Percentiles rank a stretch among this genome's conserved stretches.
These are phyloP conservation scores for Drosophila histrio DNA, from an alignment of 2,888 invertebrate genomes.

Conservation along the genomic window DNA sequence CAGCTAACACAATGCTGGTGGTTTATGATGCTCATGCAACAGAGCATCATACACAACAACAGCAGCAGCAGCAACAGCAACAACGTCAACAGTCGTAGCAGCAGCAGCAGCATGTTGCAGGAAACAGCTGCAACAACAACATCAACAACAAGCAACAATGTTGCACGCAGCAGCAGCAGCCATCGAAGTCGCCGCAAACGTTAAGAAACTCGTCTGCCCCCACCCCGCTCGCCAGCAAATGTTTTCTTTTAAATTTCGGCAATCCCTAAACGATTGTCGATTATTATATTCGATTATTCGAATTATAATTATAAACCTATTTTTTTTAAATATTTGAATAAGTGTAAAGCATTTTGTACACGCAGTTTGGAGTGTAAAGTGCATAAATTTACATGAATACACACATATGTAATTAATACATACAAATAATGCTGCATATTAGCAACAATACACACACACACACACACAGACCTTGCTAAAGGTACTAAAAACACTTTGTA, in stretches of 20 bases:
- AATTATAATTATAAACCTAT: slow-evolving; percentile 28
- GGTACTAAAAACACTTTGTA: slow-evolving; percentile 27
- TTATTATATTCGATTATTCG: slow-evolving; percentile 24
- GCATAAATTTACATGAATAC: slow-evolving; percentile 27
- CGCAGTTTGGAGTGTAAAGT: slow-evolving; percentile 59
- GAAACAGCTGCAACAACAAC: slow-evolving; percentile 2
- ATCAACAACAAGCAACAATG: slow-evolving; percentile 9
- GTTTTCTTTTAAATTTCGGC: slow-evolving; percentile 5
- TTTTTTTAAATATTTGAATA: slow-evolving; percentile 36
- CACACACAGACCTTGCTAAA: slow-evolving; percentile 32
- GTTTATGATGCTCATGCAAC: slow-evolving; percentile 83
- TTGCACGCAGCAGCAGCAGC: slow-evolving; percentile 18
- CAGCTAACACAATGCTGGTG: slow-evolving; percentile 82
- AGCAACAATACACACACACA: slow-evolving; percentile 27
- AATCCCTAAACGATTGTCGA: slow-evolving; percentile 29
- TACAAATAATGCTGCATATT: slow-evolving; percentile 6
- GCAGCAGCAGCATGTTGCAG: slow-evolving; percentile 9
- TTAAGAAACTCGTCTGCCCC: slow-evolving; percentile 27
- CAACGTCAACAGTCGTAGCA: neutral
- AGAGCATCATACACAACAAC: slow-evolving; percentile 72
- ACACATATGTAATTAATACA: slow-evolving; percentile 39
- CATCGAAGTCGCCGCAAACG: slow-evolving; percentile 49
- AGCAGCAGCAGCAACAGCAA: slow-evolving; percentile 37
- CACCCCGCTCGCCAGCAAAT: neutral
- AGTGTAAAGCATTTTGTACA: slow-evolving; percentile 57